Evolutionary conservation across 2,113 vertebrate genomes (phyloP).

Genomic region (Oryzias curvinotus): DNA sequence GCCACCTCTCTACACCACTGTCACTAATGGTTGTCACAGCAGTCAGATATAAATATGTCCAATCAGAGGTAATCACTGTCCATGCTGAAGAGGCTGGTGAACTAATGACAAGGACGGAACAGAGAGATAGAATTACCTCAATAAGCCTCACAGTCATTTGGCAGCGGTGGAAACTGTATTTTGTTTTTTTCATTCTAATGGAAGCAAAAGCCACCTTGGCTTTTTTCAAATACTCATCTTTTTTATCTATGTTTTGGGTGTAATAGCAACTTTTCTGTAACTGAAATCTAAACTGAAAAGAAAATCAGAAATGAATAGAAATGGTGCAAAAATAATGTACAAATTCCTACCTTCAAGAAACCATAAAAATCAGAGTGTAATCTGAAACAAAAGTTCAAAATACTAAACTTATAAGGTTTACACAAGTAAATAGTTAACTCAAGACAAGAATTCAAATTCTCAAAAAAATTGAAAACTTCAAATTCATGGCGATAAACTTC

Average conservation of each 20-base stretch:
- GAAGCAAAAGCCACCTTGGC: constrained; percentile 56
- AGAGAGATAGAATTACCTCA: constrained; percentile 51
- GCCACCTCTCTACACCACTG: constrained; percentile 68
- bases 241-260: constrained; percentile 3
- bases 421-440: constrained; percentile 1
- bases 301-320: no score
- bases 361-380: background rate
- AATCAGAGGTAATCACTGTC: constrained; percentile 70
- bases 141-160: constrained; percentile 54
- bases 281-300: background rate
- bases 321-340: no score
- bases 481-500: no score
- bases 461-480: no score
- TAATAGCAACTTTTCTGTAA: constrained; percentile 15
- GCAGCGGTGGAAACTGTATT: constrained; percentile 59
- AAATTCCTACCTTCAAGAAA: no score
- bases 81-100: constrained; percentile 69
- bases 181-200: constrained; percentile 19
- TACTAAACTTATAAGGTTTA: background rate
- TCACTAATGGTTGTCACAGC: constrained; percentile 63
- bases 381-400: background rate
- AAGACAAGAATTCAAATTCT: background rate
- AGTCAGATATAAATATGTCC: constrained; percentile 69
- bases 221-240: constrained; percentile 16
- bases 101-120: constrained; percentile 64